Conservation (phyloP, 2,888 invertebrate species). For the Leptinotarsa rubiginosa region DNA sequence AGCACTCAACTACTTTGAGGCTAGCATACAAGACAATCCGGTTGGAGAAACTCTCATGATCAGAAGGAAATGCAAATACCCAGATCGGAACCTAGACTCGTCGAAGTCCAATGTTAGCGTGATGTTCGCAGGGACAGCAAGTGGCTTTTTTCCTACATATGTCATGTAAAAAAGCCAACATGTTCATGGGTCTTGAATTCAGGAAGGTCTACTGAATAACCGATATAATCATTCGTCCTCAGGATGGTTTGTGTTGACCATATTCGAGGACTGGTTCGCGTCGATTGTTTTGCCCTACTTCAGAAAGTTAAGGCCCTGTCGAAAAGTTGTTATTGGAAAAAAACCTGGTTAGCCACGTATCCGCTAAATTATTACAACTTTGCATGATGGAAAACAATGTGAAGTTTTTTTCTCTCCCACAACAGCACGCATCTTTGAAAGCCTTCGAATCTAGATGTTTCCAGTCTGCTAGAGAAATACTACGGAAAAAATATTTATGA, state of each 20-base stretch:
- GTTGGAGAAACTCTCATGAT: background rate
- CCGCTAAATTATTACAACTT: background rate
- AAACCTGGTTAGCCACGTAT: background rate
- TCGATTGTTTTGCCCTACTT: background rate
- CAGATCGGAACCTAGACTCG: background rate
- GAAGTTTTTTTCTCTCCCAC: background rate
- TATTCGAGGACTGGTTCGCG: background rate
- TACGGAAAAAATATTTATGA: background rate
- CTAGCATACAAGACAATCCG: background rate
- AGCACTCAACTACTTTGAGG: background rate
- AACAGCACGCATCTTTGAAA: background rate
- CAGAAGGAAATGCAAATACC: background rate
- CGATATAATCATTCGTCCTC: background rate
- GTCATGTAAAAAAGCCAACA: background rate
- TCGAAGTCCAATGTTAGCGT: background rate
- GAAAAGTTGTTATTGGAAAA: slow-evolving; percentile 3
- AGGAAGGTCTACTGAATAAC: background rate
- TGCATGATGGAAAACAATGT: background rate
- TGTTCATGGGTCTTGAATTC: background rate
- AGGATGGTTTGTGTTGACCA: background rate
- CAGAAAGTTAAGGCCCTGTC: background rate
- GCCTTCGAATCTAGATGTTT: background rate
- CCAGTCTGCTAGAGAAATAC: background rate
- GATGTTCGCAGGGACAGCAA: background rate
- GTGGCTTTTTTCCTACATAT: background rate